Evolutionary conservation across 2,888 invertebrate species (phyloP).

Genomic region (Hemaris fuciformis): DNA sequence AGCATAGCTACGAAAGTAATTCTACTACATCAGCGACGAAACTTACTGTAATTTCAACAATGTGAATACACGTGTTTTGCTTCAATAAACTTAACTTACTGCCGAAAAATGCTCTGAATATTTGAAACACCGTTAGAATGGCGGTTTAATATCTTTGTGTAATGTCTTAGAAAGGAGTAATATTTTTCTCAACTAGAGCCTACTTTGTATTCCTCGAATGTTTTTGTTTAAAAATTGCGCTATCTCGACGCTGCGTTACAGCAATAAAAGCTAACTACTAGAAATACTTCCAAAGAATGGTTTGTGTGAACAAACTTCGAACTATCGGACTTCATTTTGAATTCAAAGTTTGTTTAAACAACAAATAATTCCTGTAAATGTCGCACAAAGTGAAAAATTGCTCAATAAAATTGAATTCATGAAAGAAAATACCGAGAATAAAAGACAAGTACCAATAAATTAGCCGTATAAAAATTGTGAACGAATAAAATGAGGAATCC

Average conservation of each 20-base stretch:
- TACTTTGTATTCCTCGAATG: background rate
- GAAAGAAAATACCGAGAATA: background rate
- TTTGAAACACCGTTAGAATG: background rate
- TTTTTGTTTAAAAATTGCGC: background rate
- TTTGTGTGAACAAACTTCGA: background rate
- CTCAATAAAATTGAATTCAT: background rate
- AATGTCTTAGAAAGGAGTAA: background rate
- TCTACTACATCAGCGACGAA: too few relatives aligned
- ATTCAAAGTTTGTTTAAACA: constrained; percentile 25
- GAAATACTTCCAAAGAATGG: background rate
- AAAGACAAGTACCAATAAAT: background rate
- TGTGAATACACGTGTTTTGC: background rate
- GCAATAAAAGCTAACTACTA: background rate
- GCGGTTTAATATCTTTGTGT: background rate
- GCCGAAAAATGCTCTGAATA: background rate
- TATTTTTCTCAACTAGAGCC: background rate
- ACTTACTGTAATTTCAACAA: too few relatives aligned
- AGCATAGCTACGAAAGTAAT: too few relatives aligned
- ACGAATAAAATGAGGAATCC: background rate
- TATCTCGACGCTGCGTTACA: background rate
- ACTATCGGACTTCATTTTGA: constrained; percentile 18
- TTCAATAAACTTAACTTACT: background rate
- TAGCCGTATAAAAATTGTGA: background rate
- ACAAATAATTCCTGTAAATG: constrained; percentile 16
- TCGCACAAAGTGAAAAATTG: background rate